Evolutionary conservation across 2,888 invertebrate genomes (phyloP).

Genomic region (Dioctria linearis): DNA sequence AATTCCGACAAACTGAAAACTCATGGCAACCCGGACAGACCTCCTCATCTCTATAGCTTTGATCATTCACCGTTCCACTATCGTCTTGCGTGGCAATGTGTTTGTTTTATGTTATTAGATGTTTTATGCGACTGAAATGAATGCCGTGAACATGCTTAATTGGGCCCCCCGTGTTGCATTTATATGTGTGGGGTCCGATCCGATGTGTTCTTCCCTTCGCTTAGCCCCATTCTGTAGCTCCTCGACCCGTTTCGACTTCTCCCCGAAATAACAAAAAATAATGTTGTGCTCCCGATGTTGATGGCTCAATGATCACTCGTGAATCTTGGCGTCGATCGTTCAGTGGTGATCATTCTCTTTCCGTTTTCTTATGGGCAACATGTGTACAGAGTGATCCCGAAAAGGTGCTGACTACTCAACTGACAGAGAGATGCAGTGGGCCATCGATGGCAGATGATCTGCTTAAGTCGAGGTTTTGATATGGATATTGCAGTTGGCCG

Average conservation of each 20-base stretch:
- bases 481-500: conserved; percentile 1
- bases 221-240: conserved; percentile 29
- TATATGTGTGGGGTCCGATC: conserved; percentile 63
- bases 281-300: conserved; percentile 33
- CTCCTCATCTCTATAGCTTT: neutral
- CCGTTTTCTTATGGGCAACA: conserved; percentile 25
- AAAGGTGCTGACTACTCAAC: conserved; percentile 42
- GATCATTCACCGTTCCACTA: neutral
- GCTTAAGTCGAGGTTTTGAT: neutral
- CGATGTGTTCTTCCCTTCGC: neutral
- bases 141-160: conserved; percentile 64
- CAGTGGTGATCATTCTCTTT: neutral
- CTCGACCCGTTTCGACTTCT: conserved; percentile 44
- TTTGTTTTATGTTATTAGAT: conserved; percentile 56
- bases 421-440: conserved; percentile 4
- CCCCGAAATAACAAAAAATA: conserved; percentile 12
- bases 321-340: neutral
- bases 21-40: neutral
- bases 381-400: conserved; percentile 34
- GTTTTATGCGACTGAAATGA: conserved; percentile 60
- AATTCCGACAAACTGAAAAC: neutral
- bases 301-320: conserved; percentile 51
- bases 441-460: conserved; percentile 21
- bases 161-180: conserved; percentile 64
- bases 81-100: conserved; percentile 29